phyloP scores from a whole-genome alignment of 2,113 vertebrate genomes.

The Paedocypris sp. region DNA sequence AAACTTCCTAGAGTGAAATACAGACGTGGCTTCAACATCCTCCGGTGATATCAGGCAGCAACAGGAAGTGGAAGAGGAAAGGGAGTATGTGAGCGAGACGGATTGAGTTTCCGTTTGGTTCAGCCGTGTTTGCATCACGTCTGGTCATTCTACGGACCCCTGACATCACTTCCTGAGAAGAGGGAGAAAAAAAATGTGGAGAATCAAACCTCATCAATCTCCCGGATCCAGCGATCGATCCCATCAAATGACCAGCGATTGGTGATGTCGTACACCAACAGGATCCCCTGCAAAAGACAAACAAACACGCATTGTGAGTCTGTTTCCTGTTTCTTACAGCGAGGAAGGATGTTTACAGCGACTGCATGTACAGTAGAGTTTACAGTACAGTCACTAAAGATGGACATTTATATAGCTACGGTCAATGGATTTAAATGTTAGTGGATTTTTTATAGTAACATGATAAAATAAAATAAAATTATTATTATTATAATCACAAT shows the following conservation, averaged over 20 bases:
- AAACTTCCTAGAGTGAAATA: too few relatives aligned
- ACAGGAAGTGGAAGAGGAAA: background rate
- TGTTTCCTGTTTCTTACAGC: slow-evolving; percentile 7
- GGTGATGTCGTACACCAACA: slow-evolving; percentile 96
- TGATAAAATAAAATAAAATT: too few relatives aligned
- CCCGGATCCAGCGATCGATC: slow-evolving; percentile 95
- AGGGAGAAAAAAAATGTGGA: background rate
- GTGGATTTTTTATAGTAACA: too few relatives aligned
- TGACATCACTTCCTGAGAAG: background rate
- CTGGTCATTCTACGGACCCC: too few relatives aligned
- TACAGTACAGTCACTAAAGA: too few relatives aligned
- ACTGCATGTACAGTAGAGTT: background rate
- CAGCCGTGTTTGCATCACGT: too few relatives aligned
- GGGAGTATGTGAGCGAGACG: too few relatives aligned
- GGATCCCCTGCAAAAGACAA: slow-evolving; percentile 73
- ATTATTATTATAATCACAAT: too few relatives aligned
- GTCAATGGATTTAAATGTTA: too few relatives aligned
- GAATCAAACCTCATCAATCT: slow-evolving; percentile 93
- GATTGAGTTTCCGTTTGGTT: too few relatives aligned
- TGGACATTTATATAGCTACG: too few relatives aligned
- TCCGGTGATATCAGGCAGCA: background rate
- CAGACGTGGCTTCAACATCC: too few relatives aligned
- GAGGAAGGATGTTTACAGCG: background rate
- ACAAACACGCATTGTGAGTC: slow-evolving; percentile 7
- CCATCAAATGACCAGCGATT: slow-evolving; percentile 97